These are phyloP conservation scores for Ypsolopha sequella DNA, from an alignment of 2,888 invertebrate genomes.

Conservation along the genomic window DNA sequence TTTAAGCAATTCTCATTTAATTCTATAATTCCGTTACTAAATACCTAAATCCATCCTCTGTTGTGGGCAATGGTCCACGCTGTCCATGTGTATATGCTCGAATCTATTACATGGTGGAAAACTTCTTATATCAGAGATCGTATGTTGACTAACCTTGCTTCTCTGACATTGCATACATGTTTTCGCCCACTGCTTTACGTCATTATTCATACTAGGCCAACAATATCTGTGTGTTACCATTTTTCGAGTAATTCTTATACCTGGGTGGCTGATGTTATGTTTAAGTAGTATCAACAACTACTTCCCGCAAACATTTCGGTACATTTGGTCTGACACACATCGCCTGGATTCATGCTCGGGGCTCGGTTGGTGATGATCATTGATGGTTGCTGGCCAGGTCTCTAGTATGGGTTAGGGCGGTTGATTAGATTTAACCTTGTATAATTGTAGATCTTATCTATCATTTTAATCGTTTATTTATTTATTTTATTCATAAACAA, in stretches of 20 bases:
- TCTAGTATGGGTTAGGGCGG: no score
- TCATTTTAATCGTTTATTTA: no score
- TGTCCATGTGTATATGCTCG: slow-evolving; percentile 5
- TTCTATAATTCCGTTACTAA: slow-evolving; percentile 16
- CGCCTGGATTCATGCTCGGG: no score
- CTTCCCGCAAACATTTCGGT: slow-evolving; percentile 9
- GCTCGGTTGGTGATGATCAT: no score
- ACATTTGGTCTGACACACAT: slow-evolving; percentile 15
- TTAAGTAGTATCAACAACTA: slow-evolving; percentile 10
- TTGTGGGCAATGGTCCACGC: slow-evolving; percentile 5
- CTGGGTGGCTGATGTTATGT: slow-evolving; percentile 11
- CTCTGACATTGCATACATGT: slow-evolving; percentile 3
- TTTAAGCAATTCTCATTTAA: no score
- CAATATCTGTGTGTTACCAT: slow-evolving; percentile 1
- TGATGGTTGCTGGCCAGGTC: no score
- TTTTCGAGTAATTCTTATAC: slow-evolving; percentile 3
- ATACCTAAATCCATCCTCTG: slow-evolving; percentile 13
- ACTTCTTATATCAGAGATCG: neutral
- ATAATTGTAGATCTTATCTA: no score
- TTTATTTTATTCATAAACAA: no score
- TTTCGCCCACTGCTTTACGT: neutral
- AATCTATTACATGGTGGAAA: slow-evolving; percentile 1
- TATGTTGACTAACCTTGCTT: slow-evolving; percentile 5
- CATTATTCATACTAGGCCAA: slow-evolving; percentile 6
- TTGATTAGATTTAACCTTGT: no score